Evolutionary conservation across 2,113 vertebrate genomes (phyloP), one percentile per base, ranked within the genome.

Genomic region (Eretmochelys imbricata): DNA sequence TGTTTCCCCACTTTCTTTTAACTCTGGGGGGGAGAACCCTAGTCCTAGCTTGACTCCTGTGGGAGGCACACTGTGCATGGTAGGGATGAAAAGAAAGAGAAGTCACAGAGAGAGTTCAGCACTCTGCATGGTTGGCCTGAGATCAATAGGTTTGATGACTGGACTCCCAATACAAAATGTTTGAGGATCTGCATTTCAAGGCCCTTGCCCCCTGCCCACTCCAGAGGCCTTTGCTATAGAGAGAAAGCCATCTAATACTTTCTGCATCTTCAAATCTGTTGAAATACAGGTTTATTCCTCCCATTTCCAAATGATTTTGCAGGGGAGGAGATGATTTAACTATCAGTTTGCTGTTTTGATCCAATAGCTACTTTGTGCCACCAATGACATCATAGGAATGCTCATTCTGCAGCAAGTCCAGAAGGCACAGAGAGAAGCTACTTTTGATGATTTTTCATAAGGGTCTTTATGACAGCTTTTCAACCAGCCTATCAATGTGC

Each of bases 131-230:
- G 2, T 17, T 5, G 0, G 10, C 76, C 80, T 92, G 51, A 65
- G 55, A 76, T 2, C 46, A 84, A 84, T 51, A 69, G 53, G 50
- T 88, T 80, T 88, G 53, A 14, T 27, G 42, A 29, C 8, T 57
- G 87, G n/a, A n/a, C 53, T 90, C 48, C 85, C 80, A 90, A 93
- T 86, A 83, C 78, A 96, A 42, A 5, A 42, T 87, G 93, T 82
- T 72, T 4, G 19, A 87, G n/a, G 4, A 91, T 53, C 51, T 91
- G 53, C 76, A 91, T 94, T 93, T 93, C 78, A 94, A 93, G n/a
- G 55, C 25, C 16, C 38, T 49, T 89, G 22, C 29, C n/a, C 42
- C 6, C 48, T 76, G 65, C 24, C 75, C 25, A 29, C 24, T 78
- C 53, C 82, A 78, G 7, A 29, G 42, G 57, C n/a, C 9, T n/a